Evolutionary conservation across 2,113 vertebrate genomes (phyloP), one percentile per base, ranked within the genome.

Genomic region (Ammodytes marinus): DNA sequence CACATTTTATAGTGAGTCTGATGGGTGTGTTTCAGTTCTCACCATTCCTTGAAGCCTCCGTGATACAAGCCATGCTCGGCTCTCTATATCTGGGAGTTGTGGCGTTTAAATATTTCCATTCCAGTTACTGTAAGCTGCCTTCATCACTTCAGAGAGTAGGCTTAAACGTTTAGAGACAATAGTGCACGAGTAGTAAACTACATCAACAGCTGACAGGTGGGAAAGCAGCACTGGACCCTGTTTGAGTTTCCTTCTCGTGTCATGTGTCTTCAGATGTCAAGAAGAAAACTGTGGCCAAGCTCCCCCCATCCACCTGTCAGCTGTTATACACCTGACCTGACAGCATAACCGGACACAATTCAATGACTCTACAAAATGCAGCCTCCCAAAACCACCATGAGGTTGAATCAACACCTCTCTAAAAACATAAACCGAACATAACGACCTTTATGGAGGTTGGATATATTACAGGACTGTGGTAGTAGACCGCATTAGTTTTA

Each of bases 11-110:
- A 39, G 64, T 46, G 37, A 49, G 69, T 50, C 73, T 63, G 69
- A 83, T 69, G 73, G 63, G 74, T 68, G 76, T 61, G 83, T 80
- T 86, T 81, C 42, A 84, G 72, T 83, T 80, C 55, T 77, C 89
- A 88, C 69, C 74, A 35, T 82, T 91, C 42, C 60, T 75, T 58
- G 35, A 88, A 77, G 76, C 76, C 42, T 55, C 58, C 47, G 1
- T 54, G 74, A 60, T 49, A 43, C 61, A 66, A 69, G 49, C 27
- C 68, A 68, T 66, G 59, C 64, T 68, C 76, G 78, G 77, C 35
- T 6, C 52, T 54, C 69, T 72, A 81, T 58, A 82, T 72, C 72
- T 71, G 49, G 71, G 42, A 85, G 12, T 60, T 42, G 13, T 3
- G 14, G 14, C 39, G 54, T 65, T 82, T 17, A 75, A 80, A 54